phyloP scores from a whole-genome alignment of 2,113 vertebrate species.

The Poecilia latipinna region DNA sequence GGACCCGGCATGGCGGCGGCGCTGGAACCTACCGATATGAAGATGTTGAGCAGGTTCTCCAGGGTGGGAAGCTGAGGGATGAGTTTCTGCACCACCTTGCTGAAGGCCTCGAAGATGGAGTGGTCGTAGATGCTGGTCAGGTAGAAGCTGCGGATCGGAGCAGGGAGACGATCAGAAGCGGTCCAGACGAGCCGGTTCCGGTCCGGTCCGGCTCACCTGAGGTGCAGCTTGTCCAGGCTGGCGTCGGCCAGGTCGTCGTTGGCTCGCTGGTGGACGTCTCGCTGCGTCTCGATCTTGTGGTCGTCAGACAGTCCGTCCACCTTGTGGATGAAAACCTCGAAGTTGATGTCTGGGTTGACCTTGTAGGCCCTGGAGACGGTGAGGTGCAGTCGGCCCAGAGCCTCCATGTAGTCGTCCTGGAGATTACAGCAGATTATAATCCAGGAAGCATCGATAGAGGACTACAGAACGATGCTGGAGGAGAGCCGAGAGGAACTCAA shows the following conservation, averaged over 20 bases:
- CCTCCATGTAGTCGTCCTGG: constrained; percentile 99
- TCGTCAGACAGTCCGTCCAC: constrained; percentile 98
- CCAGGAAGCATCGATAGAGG: background rate
- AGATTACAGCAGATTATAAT: background rate
- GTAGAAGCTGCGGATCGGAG: constrained; percentile 88
- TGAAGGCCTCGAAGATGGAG: constrained; percentile 99
- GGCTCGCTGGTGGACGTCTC: constrained; percentile 98
- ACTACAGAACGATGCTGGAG: no score
- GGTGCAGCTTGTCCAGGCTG: constrained; percentile 96
- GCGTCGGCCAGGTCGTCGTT: constrained; percentile 98
- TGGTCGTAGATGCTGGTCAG: constrained; percentile 99
- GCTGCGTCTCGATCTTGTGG: constrained; percentile 99
- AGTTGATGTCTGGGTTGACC: constrained; percentile 99
- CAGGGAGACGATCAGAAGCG: no score
- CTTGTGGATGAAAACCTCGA: constrained; percentile 99
- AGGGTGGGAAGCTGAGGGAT: constrained; percentile 97
- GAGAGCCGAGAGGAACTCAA: no score
- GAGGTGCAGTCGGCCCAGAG: constrained; percentile 93
- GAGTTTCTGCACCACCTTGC: constrained; percentile 99
- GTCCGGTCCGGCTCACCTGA: constrained; percentile 81
- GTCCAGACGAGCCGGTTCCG: background rate
- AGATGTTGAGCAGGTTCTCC: constrained; percentile 99
- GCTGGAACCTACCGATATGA: constrained; percentile 92
- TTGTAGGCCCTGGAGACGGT: constrained; percentile 98
- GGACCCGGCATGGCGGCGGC: no score